Conservation (phyloP, 2,113 vertebrate genomes). For the Butastur rufipennis region DNA sequence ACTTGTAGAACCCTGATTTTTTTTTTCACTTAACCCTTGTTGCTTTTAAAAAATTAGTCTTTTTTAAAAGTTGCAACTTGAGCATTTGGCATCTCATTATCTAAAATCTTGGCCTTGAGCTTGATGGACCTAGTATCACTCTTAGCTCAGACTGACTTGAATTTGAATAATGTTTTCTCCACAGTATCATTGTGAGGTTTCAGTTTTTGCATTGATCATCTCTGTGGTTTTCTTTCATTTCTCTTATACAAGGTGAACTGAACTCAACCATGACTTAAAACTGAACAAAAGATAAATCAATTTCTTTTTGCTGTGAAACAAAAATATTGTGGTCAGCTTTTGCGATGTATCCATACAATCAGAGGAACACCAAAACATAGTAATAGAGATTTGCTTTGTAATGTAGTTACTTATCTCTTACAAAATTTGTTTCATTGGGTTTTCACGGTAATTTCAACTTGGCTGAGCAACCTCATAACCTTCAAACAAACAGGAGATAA, state of each 20-base stretch:
- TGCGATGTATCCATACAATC: neutral
- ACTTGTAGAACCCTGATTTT: neutral
- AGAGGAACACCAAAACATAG: neutral
- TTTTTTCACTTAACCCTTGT: neutral
- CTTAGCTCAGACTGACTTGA: neutral
- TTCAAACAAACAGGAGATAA: neutral
- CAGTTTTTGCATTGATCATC: neutral
- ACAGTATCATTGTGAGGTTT: neutral
- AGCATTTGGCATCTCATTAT: neutral
- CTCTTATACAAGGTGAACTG: neutral
- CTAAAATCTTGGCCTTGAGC: neutral
- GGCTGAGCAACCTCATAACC: neutral
- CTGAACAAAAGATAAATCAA: neutral
- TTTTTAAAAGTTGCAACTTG: neutral
- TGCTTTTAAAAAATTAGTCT: neutral
- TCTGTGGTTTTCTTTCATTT: neutral
- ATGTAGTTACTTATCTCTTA: neutral
- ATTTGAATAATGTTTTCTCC: neutral
- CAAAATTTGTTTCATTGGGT: neutral
- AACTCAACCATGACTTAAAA: neutral
- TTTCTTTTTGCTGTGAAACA: neutral
- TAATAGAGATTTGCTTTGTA: neutral
- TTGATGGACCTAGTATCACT: neutral
- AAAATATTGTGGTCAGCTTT: neutral
- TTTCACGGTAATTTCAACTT: neutral